Evolutionary conservation across 2,113 vertebrate genomes (phyloP).

Genomic region (Paramormyrops kingsleyae): DNA sequence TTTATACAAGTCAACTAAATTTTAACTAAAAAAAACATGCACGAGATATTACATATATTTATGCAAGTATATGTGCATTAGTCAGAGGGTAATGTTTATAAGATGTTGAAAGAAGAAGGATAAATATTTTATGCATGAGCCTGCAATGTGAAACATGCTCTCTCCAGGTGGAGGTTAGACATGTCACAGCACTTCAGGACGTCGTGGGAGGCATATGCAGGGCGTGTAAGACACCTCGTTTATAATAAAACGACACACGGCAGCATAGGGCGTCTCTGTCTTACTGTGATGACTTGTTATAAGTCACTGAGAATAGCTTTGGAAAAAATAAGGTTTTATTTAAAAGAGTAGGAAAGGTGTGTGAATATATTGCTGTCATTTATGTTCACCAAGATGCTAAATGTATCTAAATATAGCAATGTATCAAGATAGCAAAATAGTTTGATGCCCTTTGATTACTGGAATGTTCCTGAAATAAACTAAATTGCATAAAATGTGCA

Average conservation of each 20-base stretch:
- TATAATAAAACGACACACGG: not conserved
- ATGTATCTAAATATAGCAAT: not conserved
- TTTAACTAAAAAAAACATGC: not conserved
- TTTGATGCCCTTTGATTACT: not conserved
- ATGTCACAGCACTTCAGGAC: not conserved
- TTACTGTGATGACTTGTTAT: not conserved
- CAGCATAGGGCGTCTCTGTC: not conserved
- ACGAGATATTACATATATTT: not conserved
- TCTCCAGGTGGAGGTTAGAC: not conserved
- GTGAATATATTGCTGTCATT: not conserved
- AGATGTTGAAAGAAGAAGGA: not conserved
- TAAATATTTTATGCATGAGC: not conserved
- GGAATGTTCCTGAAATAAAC: not conserved
- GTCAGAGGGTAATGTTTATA: not conserved
- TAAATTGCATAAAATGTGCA: not conserved
- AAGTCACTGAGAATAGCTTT: not conserved
- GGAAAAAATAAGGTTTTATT: not conserved
- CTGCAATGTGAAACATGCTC: not conserved
- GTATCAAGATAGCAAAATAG: not conserved
- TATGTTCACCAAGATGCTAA: not conserved
- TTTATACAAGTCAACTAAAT: not conserved
- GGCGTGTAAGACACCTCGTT: not conserved
- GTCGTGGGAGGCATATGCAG: not conserved
- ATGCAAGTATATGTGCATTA: not conserved
- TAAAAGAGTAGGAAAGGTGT: not conserved